phyloP scores from a whole-genome alignment of 1,140 invertebrate genomes.

The Hylaeus anthracinus region DNA sequence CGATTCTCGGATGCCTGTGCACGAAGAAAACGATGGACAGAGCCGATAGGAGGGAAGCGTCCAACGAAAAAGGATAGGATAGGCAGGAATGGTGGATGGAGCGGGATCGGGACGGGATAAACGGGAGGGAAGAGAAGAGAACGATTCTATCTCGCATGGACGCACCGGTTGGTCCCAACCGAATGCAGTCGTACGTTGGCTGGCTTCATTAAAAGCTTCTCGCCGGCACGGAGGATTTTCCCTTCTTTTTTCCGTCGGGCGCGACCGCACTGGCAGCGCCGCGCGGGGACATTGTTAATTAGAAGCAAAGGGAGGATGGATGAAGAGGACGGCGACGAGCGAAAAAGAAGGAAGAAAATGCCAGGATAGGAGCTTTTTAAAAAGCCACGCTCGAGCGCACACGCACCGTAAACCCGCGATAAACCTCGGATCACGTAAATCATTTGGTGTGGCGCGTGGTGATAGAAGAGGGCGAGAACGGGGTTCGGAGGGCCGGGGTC shows the following conservation, averaged over 20 bases:
- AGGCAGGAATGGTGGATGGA: background rate
- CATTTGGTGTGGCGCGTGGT: background rate
- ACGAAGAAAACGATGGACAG: constrained; percentile 3
- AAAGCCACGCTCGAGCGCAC: constrained; percentile 30
- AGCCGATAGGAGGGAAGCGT: no score
- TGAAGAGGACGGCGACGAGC: background rate
- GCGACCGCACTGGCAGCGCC: background rate
- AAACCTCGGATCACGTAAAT: constrained; percentile 43
- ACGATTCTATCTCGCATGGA: constrained; percentile 18
- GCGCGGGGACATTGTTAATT: constrained; percentile 39
- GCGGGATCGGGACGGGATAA: background rate
- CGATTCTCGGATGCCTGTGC: constrained; percentile 2
- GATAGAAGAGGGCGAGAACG: background rate
- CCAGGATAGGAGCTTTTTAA: constrained; percentile 16
- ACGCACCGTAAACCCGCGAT: constrained; percentile 12
- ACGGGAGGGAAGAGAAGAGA: background rate
- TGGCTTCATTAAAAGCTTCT: constrained; percentile 45
- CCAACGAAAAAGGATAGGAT: no score
- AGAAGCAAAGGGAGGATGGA: background rate
- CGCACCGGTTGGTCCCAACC: constrained; percentile 34
- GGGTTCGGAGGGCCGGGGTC: background rate
- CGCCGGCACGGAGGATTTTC: constrained; percentile 8
- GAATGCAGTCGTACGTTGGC: constrained; percentile 35
- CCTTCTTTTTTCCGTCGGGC: background rate
- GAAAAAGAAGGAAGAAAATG: constrained; percentile 1